Evolutionary conservation across 1,140 invertebrate species (phyloP), one percentile per base, ranked within the genome.

Genomic region (Drosophila kepulauana): DNA sequence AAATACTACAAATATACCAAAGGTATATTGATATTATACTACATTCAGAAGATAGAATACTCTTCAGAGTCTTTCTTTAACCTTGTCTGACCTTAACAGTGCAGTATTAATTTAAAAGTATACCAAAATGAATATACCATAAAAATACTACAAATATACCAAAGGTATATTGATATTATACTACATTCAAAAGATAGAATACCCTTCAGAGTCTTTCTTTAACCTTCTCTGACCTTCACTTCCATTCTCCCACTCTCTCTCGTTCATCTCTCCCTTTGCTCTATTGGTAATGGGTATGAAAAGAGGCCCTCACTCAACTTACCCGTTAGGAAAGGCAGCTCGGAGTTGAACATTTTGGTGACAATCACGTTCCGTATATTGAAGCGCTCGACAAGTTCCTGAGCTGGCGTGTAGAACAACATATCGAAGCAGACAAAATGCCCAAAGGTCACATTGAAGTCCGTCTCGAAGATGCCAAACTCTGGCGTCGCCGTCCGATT

Each of bases 381-480:
- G 51, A 73, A 58, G 1, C 69, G 56, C 30, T 84, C 74, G 5
- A 93, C 75, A 5, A 92, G 49, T 28, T 90, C 75, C 57, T 84
- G 68, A 3, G 90, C 75, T 0, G 97, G 97, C 3, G 94, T 89
- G 59, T 94, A 79, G 80, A 96, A 97, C 1, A 97, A 71, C 38
- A 98, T 94, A 85, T 98, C 97, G 80, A 97, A 97, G 85, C 97
- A 97, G 11, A 95, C 95, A 65, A 97, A 94, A 10, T 95, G 93
- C 0, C 96, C 97, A 88, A 98, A 98, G 13, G 93, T 95, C 0
- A 97, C 96, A 1, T 95, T 95, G 84, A 98, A 98, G 89, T 97
- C 96, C 0, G 97, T 98, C 1, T 92, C 87, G 75, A 98, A 98
- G 8, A 92, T 94, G 1, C 94, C 93, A 6, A 67, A 93, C 71